Evolutionary conservation across 2,797 vertebrate species (phyloP), one percentile per base, ranked within the genome.

Genomic region (Catostomus latipinnis): DNA sequence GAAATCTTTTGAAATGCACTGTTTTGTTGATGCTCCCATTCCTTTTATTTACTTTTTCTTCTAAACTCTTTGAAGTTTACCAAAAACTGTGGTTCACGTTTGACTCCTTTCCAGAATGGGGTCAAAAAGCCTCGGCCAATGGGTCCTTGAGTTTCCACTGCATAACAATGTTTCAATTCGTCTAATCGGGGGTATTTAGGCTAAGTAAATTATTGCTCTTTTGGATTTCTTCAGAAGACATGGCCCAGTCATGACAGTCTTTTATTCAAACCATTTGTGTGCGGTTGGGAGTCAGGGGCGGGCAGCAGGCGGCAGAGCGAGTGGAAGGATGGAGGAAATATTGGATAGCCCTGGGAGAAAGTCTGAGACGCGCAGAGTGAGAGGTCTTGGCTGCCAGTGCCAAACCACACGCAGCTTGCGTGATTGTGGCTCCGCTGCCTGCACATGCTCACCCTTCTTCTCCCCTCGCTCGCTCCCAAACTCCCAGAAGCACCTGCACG

Each of bases 251-350:
- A 87, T 91, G 92, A 93, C 93, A 94, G 90, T 86, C 89, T 96
- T 87, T 97, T 93, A 96, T 96, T 96, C 91, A 95, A 96, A 97
- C 94, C 95, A 96, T 94, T 96, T 94, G 94, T 91, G 91, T 92
- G 91, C 84, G 92, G 91, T 93, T n/a, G 87, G 85, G 81, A 88
- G 88, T 79, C 45, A 60, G 80, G 82, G 82, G 83, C 56, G 61
- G 74, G 74, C 69, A 57, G 80, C 79, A 82, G 81, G 77, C 60
- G 73, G 74, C 22, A 9, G 18, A 86, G 71, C 11, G 68, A 73
- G 83, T 83, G 87, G 73, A 87, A 84, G 84, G 90, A 88, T 82
- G 86, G 86, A 84, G 50, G 87, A 82, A 83, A 94, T 94, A 95
- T 93, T 93, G 91, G 92, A 93, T 93, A 94, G 92, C 94, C 92